Evolutionary conservation across 2,113 vertebrate species (phyloP).

Genomic region (Charadrius vociferus): DNA sequence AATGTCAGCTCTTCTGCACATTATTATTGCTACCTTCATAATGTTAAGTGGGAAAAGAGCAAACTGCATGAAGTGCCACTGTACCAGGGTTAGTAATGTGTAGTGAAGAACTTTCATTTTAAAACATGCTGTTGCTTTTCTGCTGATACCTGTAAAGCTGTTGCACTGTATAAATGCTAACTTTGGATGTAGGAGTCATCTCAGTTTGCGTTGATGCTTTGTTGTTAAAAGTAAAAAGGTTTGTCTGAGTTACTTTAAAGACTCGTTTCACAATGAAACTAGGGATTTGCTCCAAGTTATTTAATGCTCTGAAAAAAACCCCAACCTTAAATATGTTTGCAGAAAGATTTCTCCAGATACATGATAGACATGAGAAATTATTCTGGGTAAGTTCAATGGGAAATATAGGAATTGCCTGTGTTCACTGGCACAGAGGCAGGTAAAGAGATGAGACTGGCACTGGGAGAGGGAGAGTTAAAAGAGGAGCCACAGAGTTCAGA

Average conservation of each 20-base stretch:
- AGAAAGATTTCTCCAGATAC: not conserved
- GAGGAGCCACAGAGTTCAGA: not conserved
- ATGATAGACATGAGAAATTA: not conserved
- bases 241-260: not conserved
- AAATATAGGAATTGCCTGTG: not conserved
- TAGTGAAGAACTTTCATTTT: not conserved
- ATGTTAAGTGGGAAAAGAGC: too few species aligned
- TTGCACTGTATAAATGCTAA: not conserved
- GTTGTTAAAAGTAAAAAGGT: not conserved
- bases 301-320: not conserved
- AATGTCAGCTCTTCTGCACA: too few species aligned
- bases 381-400: not conserved
- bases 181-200: not conserved
- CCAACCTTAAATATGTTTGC: not conserved
- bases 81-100: not conserved
- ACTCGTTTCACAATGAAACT: not conserved
- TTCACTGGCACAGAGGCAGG: not conserved
- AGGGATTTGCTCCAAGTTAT: not conserved
- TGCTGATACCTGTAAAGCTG: not conserved
- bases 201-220: not conserved
- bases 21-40: too few species aligned
- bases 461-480: not conserved
- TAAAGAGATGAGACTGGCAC: not conserved
- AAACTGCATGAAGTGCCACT: too few species aligned
- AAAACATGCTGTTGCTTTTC: not conserved